Conservation (phyloP, 2,113 vertebrate species). For the Chunga burmeisteri region DNA sequence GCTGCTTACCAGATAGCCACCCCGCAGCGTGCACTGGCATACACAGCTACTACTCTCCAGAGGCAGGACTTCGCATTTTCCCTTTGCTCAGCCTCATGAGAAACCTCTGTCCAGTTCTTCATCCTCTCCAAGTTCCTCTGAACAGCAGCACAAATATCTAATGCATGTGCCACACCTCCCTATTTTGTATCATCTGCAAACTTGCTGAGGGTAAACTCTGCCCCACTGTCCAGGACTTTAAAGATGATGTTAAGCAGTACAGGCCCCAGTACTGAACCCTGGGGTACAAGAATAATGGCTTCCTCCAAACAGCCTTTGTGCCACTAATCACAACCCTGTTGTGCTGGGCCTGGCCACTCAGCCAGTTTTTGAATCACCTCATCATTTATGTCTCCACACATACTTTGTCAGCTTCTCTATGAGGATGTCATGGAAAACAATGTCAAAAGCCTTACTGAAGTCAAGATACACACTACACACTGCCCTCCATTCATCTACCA, state of each 20-base stretch:
- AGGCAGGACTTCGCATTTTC: background rate
- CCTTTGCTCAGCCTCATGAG: background rate
- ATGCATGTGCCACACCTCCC: background rate
- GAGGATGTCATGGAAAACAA: background rate
- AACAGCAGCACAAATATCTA: background rate
- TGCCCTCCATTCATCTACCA: background rate
- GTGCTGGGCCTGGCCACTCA: background rate
- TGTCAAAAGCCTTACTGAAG: background rate
- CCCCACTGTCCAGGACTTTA: background rate
- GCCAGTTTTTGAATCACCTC: background rate
- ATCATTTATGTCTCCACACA: background rate
- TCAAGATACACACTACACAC: background rate
- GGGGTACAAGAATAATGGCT: background rate
- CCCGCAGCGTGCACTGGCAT: background rate
- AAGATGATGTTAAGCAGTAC: background rate
- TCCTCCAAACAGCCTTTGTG: background rate
- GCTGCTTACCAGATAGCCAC: background rate
- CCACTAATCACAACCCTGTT: accelerated
- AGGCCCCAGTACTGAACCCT: background rate
- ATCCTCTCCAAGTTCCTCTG: background rate
- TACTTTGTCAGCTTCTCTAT: background rate
- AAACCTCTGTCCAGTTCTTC: background rate
- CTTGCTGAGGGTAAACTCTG: background rate
- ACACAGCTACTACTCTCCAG: background rate
- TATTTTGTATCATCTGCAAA: background rate